Conservation (phyloP, 2,888 invertebrate genomes). For the Drosophila siamana region DNA sequence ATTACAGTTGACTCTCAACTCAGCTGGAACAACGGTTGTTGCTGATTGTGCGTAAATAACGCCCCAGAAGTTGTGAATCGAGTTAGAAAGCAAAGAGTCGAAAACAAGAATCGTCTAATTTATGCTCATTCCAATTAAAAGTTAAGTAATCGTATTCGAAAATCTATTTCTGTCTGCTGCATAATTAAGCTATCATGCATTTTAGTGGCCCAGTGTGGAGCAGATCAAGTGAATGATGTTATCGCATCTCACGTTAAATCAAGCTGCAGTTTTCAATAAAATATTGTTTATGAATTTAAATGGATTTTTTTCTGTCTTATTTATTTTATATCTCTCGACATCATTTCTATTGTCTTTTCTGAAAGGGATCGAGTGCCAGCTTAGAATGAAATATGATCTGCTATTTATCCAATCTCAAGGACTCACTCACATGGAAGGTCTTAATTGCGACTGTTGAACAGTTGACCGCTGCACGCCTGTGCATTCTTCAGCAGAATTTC, state of each 20-base stretch:
- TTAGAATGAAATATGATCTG: not conserved
- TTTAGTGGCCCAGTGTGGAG: constrained; percentile 5
- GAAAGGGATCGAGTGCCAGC: no score
- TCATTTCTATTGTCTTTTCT: no score
- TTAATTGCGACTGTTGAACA: constrained; percentile 1
- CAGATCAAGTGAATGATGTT: not conserved
- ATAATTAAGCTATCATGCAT: constrained; percentile 22
- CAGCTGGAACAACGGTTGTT: not conserved
- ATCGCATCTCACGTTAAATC: not conserved
- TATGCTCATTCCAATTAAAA: constrained; percentile 14
- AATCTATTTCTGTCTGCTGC: constrained; percentile 4
- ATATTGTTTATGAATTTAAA: no score
- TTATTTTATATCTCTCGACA: no score
- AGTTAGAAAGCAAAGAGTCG: constrained; percentile 12
- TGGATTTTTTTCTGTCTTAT: no score
- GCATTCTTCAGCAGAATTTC: constrained; percentile 8
- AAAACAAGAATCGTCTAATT: constrained; percentile 23
- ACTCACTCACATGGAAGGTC: not conserved
- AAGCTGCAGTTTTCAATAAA: not conserved
- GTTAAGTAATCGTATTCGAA: constrained; percentile 18
- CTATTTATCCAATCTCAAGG: not conserved
- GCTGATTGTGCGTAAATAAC: constrained; percentile 6
- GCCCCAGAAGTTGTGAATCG: not conserved
- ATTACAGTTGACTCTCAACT: constrained; percentile 12
- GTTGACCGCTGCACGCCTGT: not conserved